These are phyloP conservation scores for Cyrtodaria siliqua DNA, from an alignment of 2,888 invertebrate species.

Conservation along the genomic window DNA sequence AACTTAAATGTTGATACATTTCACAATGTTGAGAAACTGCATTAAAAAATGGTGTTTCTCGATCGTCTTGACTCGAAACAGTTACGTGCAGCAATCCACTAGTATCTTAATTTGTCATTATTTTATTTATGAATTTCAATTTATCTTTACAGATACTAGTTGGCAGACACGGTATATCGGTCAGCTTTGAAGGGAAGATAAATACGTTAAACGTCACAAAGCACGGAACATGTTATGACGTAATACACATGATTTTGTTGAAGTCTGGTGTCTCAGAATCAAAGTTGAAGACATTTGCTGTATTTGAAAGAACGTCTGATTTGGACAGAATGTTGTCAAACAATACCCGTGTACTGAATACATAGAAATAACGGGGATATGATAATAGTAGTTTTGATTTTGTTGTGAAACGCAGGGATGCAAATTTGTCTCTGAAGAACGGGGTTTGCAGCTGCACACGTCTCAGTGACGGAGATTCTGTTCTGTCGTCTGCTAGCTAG, in stretches of 20 bases:
- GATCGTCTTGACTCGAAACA: too few species aligned
- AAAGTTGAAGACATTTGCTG: slow-evolving; percentile 8
- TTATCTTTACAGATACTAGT: slow-evolving; percentile 8
- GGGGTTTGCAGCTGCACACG: not conserved
- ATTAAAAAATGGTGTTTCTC: too few species aligned
- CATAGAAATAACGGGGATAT: slow-evolving; percentile 44
- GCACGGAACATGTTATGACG: slow-evolving; percentile 52
- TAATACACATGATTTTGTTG: slow-evolving; percentile 37
- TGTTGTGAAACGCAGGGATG: slow-evolving; percentile 19
- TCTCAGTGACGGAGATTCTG: too few species aligned
- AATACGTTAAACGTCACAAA: slow-evolving; percentile 34
- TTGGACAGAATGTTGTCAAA: slow-evolving; percentile 27
- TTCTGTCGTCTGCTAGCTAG: too few species aligned
- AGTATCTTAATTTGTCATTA: too few species aligned
- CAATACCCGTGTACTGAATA: slow-evolving; percentile 27
- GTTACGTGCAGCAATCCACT: too few species aligned
- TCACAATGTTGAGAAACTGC: too few species aligned
- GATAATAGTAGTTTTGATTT: slow-evolving; percentile 33
- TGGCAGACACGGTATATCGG: slow-evolving; percentile 21
- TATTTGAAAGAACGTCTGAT: slow-evolving; percentile 35
- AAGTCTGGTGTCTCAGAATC: slow-evolving; percentile 9
- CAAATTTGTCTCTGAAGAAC: not conserved
- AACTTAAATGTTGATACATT: too few species aligned
- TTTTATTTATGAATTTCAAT: not conserved
- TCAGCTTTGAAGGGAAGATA: slow-evolving; percentile 22